A percentile compares a stretch with the other conserved stretches of the same genome.
These are phyloP conservation scores for Meiosimyza decipiens DNA, from an alignment of 2,888 invertebrate species.

Conservation along the genomic window DNA sequence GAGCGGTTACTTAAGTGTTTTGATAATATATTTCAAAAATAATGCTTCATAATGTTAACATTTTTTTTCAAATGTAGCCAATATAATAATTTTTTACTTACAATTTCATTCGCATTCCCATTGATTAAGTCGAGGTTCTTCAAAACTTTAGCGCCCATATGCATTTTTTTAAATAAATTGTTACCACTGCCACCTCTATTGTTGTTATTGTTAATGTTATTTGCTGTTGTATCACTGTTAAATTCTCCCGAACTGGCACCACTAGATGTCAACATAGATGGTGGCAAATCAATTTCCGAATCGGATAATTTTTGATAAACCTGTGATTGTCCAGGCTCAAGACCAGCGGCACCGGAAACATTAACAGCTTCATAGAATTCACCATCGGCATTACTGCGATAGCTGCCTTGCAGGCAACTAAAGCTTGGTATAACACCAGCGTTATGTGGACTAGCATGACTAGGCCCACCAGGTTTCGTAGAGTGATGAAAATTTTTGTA, in stretches of 20 bases:
- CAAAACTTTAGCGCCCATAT: slow-evolving; percentile 2
- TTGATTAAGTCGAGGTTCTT: slow-evolving; percentile 12
- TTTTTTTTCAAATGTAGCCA: too few species aligned
- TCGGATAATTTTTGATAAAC: slow-evolving; percentile 59
- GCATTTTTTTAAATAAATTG: slow-evolving; percentile 20
- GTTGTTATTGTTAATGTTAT: slow-evolving; percentile 16
- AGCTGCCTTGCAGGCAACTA: slow-evolving; percentile 61
- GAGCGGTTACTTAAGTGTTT: too few species aligned
- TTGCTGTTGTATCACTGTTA: slow-evolving; percentile 53
- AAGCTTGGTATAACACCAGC: slow-evolving; percentile 53
- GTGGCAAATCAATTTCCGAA: slow-evolving; percentile 49
- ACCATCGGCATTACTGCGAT: slow-evolving; percentile 59
- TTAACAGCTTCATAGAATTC: slow-evolving; percentile 59
- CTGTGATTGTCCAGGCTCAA: slow-evolving; percentile 42
- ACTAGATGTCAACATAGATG: slow-evolving; percentile 45
- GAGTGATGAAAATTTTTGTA: slow-evolving; percentile 49
- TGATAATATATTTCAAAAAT: too few species aligned
- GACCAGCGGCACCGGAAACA: slow-evolving; percentile 40
- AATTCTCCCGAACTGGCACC: slow-evolving; percentile 54
- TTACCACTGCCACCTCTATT: not conserved
- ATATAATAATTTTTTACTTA: slow-evolving; percentile 3
- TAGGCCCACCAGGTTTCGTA: slow-evolving; percentile 15
- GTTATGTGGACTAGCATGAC: slow-evolving; percentile 35
- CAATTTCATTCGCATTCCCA: slow-evolving; percentile 35
- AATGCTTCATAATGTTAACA: too few species aligned